Evolutionary conservation across 2,888 invertebrate species (phyloP), one percentile per base, ranked within the genome.

Genomic region (Lysandra bellargus): DNA sequence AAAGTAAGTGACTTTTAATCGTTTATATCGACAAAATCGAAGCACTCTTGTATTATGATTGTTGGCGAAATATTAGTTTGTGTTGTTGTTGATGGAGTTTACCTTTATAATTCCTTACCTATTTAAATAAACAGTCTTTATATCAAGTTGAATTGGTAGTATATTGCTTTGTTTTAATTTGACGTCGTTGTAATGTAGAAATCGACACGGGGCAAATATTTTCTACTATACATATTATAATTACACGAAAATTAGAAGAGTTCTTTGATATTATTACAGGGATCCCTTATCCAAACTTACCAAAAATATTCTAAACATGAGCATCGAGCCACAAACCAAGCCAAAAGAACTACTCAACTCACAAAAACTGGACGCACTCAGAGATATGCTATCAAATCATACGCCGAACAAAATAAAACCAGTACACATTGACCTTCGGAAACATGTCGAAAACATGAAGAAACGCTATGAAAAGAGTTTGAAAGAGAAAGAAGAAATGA

Each of bases 281-380:
- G 94, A 95, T 80, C 91, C 92, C 0, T 87, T 95, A n/a, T 91
- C 93, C 40, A 93, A 93, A 82, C 84, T 95, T 7, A 91, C 95
- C 7, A 96, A 90, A 85, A 94, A 91, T 88, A 94, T 91, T 14
- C 88, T 96, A 1, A 95, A 95, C 83, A 90, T 96, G 89, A 94
- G 91, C 83, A 88, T 95, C 33, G 94, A 95, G 80, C 89, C 94
- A 23, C 89, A 91, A 80, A 82, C 83, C 7, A 90, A 91, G 78
- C 83, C 90, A 14, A 89, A 91, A 76, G 89, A 90, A 37, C 83
- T 91, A n/a, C 87, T 95, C 1, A 91, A 94, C 0, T 84, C 88
- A 1, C 90, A 90, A n/a, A 96, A 96, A 86, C 85, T 94, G 0
- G 92, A 95, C 64, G 94, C 95, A 1, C 88, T 96, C 1, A 88